Evolutionary conservation across 1,140 invertebrate genomes (phyloP).

Genomic region (Aphelenchoides besseyi): DNA sequence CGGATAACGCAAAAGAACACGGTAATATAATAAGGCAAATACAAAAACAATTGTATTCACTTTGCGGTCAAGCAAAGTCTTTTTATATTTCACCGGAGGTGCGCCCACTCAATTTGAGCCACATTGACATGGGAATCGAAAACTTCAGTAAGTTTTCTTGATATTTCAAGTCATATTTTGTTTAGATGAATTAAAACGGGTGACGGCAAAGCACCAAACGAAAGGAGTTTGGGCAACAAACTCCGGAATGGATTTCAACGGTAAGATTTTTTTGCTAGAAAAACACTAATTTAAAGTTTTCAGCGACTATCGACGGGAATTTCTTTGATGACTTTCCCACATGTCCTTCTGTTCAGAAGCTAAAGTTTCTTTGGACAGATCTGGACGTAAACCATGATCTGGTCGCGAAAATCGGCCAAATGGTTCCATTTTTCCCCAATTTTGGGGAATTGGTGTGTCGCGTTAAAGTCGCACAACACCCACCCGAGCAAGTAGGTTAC

Average conservation of each 20-base stretch:
- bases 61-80: too few species aligned
- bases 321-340: neutral
- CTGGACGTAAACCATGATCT: neutral
- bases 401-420: neutral
- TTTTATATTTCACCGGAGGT: too few species aligned
- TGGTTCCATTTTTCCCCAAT: constrained; percentile 1
- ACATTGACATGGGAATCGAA: neutral
- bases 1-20: too few species aligned
- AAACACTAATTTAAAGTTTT: neutral
- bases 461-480: neutral
- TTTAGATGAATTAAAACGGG: too few species aligned
- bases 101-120: neutral
- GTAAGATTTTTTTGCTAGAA: neutral
- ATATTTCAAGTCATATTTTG: neutral
- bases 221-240: too few species aligned
- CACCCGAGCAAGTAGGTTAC: neutral
- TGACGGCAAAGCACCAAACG: neutral
- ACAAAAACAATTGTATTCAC: constrained; percentile 12
- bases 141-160: neutral
- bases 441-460: neutral
- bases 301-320: neutral
- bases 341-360: neutral
- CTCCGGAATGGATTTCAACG: too few species aligned
- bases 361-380: neutral
- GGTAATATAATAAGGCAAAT: neutral